These are phyloP conservation scores for Chrysaora quinquecirrha DNA, from an alignment of 30 jellyfish, hydroid and myxozoan genomes.

Conservation along the genomic window DNA sequence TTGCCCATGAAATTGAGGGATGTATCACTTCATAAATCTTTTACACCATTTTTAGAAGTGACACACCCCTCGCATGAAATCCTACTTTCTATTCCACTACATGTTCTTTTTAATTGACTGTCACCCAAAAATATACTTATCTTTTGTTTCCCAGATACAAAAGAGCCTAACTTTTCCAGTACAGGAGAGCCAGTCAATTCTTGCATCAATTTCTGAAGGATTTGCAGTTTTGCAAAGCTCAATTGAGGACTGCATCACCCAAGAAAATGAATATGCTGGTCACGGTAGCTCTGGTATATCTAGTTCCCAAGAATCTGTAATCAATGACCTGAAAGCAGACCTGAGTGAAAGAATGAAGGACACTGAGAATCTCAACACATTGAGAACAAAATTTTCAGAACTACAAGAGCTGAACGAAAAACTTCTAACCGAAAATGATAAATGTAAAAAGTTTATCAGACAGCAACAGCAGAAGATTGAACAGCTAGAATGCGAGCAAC, in stretches of 20 bases:
- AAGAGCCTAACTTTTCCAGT: conserved; percentile 7
- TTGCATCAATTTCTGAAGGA: not conserved
- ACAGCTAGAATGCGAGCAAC: conserved; percentile 61
- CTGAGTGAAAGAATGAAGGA: conserved; percentile 36
- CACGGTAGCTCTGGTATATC: not conserved
- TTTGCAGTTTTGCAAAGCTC: not conserved
- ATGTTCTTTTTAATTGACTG: too few species aligned
- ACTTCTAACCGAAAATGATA: conserved; percentile 9
- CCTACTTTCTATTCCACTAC: too few species aligned
- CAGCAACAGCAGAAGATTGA: conserved; percentile 44
- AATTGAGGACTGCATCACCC: not conserved
- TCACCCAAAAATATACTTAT: too few species aligned
- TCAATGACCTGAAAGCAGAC: conserved; percentile 25
- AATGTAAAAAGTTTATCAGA: conserved; percentile 2
- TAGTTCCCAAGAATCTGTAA: not conserved
- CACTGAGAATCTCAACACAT: not conserved
- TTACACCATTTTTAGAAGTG: too few species aligned
- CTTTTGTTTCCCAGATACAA: not conserved
- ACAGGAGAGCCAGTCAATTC: conserved; percentile 28
- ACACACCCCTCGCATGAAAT: too few species aligned
- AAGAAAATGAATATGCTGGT: not conserved
- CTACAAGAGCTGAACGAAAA: not conserved
- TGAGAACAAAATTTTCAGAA: conserved; percentile 9
- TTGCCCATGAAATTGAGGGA: too few species aligned
- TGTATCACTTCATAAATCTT: too few species aligned